Percentiles rank a stretch among this genome's conserved stretches.
These are phyloP conservation scores for Prinia subflava DNA, from an alignment of 2,113 vertebrate genomes.

Conservation along the genomic window DNA sequence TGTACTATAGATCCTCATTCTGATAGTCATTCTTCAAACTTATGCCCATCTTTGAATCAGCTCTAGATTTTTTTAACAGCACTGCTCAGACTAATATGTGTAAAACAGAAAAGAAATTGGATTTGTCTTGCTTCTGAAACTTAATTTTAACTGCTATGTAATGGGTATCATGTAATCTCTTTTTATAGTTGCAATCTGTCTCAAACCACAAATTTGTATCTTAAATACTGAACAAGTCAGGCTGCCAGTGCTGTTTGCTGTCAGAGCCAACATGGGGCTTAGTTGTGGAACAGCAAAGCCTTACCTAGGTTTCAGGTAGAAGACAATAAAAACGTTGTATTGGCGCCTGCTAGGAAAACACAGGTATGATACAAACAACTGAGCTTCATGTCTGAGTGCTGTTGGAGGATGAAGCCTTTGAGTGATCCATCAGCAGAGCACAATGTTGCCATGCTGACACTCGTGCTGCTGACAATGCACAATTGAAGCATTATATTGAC, in stretches of 20 bases:
- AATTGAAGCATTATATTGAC: background rate
- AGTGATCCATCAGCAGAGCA: conserved; percentile 81
- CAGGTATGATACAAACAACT: background rate
- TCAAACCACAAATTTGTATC: background rate
- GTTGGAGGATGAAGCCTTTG: conserved; percentile 75
- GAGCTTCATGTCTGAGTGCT: conserved; percentile 60
- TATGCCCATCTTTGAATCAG: background rate
- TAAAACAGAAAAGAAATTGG: background rate
- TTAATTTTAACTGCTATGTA: background rate
- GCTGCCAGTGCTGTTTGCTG: background rate
- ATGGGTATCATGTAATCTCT: background rate
- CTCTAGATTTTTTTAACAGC: background rate
- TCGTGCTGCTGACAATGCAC: conserved; percentile 71
- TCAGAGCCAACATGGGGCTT: background rate
- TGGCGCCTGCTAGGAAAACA: background rate
- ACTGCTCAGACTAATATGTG: background rate
- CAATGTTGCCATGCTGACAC: conserved; percentile 66
- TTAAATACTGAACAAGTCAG: background rate
- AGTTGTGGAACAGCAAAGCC: background rate
- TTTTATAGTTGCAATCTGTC: background rate
- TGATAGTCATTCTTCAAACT: background rate
- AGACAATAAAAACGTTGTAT: background rate
- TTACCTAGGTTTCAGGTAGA: background rate
- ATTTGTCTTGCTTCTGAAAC: background rate
- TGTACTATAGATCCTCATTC: rapidly evolving